phyloP scores from a whole-genome alignment of 2,797 vertebrate species.

The Hylomyscus alleni region DNA sequence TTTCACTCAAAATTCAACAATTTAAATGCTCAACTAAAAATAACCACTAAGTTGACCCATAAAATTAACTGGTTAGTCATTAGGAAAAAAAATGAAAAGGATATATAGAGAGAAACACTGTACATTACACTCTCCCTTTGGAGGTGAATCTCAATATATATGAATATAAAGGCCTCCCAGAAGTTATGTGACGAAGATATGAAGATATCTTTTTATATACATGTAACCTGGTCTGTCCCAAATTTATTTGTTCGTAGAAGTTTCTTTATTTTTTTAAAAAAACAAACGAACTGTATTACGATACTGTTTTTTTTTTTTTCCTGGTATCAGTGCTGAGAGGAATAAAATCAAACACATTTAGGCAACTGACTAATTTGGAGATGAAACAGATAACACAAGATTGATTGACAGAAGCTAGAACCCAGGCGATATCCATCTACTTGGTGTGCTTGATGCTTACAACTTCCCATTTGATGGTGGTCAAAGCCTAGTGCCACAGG shows the following conservation, averaged over 20 bases:
- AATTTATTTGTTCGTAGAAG: background rate
- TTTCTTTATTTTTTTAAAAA: background rate
- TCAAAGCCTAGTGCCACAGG: background rate
- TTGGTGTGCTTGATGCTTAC: background rate
- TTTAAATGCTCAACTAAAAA: conserved; percentile 31
- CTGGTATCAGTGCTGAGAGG: background rate
- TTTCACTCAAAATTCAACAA: background rate
- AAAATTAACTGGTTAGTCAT: background rate
- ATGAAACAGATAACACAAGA: background rate
- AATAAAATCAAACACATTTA: background rate
- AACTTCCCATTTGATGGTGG: background rate
- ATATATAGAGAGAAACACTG: background rate
- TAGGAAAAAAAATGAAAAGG: background rate
- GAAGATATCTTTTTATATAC: background rate
- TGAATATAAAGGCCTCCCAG: background rate
- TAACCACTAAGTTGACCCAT: background rate
- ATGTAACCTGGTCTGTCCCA: background rate
- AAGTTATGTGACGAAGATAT: background rate
- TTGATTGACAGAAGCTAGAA: background rate
- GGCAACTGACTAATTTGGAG: background rate
- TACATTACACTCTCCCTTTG: fast-evolving
- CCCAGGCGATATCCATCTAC: background rate
- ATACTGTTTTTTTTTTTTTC: background rate
- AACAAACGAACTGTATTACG: background rate
- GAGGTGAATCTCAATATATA: background rate